Percentiles rank a stretch among this genome's conserved stretches.
Conservation (phyloP, 2,797 vertebrate genomes). For the Cirrhinus mrigala region DNA sequence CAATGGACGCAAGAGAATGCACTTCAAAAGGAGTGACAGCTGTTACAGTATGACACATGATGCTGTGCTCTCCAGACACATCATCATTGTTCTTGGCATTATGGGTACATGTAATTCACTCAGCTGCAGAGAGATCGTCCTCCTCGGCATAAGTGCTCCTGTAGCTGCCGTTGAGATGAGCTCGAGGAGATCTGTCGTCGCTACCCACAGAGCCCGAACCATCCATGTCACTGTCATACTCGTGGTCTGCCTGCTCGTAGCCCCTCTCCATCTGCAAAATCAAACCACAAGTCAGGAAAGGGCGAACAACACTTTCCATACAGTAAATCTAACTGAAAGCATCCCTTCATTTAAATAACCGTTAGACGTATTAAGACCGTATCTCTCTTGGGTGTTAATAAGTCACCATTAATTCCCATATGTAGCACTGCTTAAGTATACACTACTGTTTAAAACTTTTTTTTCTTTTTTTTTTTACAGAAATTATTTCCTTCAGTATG, state of each 20-base stretch:
- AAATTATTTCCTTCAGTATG: no score
- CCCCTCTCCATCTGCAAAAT: conserved; percentile 77
- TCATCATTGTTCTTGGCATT: conserved; percentile 16
- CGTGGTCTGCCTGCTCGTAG: conserved; percentile 72
- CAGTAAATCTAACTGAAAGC: background rate
- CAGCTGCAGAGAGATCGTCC: conserved; percentile 70
- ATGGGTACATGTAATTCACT: conserved; percentile 63
- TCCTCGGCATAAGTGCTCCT: conserved; percentile 71
- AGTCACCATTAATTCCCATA: background rate
- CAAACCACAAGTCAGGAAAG: background rate
- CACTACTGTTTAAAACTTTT: no score
- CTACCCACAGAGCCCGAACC: conserved; percentile 68
- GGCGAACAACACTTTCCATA: background rate
- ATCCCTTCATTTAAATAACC: background rate
- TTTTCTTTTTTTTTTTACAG: no score
- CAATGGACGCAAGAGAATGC: conserved; percentile 35
- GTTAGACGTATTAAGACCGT: background rate
- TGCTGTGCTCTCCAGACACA: conserved; percentile 11
- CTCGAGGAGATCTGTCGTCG: conserved; percentile 73
- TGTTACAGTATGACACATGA: conserved; percentile 21
- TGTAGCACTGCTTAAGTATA: background rate
- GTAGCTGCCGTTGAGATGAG: conserved; percentile 90
- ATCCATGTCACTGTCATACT: conserved; percentile 76
- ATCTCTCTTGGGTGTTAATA: background rate
- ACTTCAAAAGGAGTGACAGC: conserved; percentile 1